Evolutionary conservation across 2,797 vertebrate species (phyloP), one percentile per base, ranked within the genome.

Genomic region (Mycteria americana): DNA sequence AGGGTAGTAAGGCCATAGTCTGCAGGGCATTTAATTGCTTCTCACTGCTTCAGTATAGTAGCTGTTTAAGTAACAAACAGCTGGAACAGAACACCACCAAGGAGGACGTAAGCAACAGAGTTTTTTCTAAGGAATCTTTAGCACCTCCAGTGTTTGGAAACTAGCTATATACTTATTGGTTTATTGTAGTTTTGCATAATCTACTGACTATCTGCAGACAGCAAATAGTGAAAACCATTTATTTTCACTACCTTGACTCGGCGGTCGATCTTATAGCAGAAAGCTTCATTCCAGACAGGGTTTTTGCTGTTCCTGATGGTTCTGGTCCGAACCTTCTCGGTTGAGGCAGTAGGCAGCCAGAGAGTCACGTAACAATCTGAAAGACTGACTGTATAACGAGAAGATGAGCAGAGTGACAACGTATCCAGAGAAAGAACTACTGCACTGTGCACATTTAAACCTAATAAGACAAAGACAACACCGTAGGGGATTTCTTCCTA

Each of bases 251-350:
- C 99, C 98, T 99, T 99, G 73, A 99, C 93, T 21, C 98, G 97
- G 51, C 94, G 97, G 68, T 98, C 98, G 2, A 99, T 92, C 63
- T 98, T 98, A 57, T 98, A 99, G 76, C 93, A 97, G 92, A 99
- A 99, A 33, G 97, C 98, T 95, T 99, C 98, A 31, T 99, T 99
- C 99, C 99, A 99, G 53, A 98, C 74, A 0, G 99, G 99, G 31
- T 96, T 97, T 82, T 98, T 97, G 69, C 41, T 95, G 95, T 99
- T 98, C 56, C 78, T 74, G 54, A 99, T 94, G 2, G 97, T 98
- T 84, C 93, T 97, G 14, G 99, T 99, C 77, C 97, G 98, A 24
- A 97, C 75, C 17, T 94, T 95, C 68, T 96, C 97, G 0, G 96
- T 92, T 3, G 98, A 98, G 62, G 98, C 98, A 14, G 99, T 98